phyloP scores from a whole-genome alignment of 1,140 invertebrate genomes.

The Penaeus indicus region DNA sequence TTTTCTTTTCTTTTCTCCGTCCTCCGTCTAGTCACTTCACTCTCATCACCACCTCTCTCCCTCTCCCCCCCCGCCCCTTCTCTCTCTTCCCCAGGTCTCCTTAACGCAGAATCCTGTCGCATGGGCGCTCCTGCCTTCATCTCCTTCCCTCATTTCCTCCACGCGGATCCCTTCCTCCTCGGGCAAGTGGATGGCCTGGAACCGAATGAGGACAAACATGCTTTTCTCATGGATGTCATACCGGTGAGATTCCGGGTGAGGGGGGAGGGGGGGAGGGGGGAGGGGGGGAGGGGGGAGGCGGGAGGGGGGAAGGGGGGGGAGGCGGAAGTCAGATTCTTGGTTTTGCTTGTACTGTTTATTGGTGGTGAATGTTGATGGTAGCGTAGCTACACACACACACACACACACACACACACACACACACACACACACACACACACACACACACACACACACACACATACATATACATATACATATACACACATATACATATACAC shows the following conservation, averaged over 20 bases:
- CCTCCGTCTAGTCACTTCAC: background rate
- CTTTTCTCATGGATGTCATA: conserved; percentile 69
- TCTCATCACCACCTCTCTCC: background rate
- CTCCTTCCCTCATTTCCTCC: conserved; percentile 86
- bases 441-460: too few species aligned
- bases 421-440: too few species aligned
- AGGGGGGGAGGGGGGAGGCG: too few species aligned
- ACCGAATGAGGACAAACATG: conserved; percentile 75
- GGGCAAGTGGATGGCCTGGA: conserved; percentile 79
- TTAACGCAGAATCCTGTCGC: conserved; percentile 52
- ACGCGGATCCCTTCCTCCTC: conserved; percentile 78
- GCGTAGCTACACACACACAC: too few species aligned
- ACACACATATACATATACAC: too few species aligned
- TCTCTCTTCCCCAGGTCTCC: conserved; percentile 25
- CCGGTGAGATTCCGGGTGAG: conserved; percentile 73
- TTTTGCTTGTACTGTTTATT: too few species aligned
- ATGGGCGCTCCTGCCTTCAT: conserved; percentile 77
- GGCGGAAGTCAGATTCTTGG: too few species aligned
- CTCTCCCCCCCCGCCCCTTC: background rate
- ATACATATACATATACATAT: too few species aligned
- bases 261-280: too few species aligned
- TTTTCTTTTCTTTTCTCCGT: background rate
- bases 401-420: too few species aligned
- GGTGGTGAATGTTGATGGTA: too few species aligned
- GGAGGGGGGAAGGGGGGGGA: too few species aligned